Percentiles rank a stretch among this genome's conserved stretches.
These are phyloP conservation scores for Anoplopoma fimbria DNA, from an alignment of 2,113 vertebrate genomes.

Conservation along the genomic window DNA sequence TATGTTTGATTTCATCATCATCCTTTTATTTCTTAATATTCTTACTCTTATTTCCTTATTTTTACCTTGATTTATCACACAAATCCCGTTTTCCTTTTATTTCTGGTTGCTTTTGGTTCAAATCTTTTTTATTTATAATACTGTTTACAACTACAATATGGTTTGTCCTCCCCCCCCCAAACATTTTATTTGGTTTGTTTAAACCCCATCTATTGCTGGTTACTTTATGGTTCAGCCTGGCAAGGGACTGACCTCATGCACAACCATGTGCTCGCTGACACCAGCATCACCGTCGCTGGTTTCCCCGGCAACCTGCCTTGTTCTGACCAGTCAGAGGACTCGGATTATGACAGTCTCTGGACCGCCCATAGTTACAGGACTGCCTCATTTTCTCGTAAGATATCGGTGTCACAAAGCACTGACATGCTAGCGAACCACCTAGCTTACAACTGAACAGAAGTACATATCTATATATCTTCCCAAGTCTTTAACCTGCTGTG, in stretches of 20 bases:
- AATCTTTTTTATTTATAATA: background rate
- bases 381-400: slow-evolving; percentile 97
- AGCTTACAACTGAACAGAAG: background rate
- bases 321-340: slow-evolving; percentile 98
- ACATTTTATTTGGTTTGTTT: slow-evolving; percentile 27
- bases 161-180: slow-evolving; percentile 17
- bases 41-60: background rate
- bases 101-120: slow-evolving; percentile 13
- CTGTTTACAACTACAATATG: background rate
- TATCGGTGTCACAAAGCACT: slow-evolving; percentile 12
- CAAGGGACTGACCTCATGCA: slow-evolving; percentile 99
- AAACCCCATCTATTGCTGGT: background rate
- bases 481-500: background rate
- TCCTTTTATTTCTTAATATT: background rate
- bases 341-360: slow-evolving; percentile 99
- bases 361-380: slow-evolving; percentile 97
- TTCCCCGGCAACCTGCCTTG: slow-evolving; percentile 90
- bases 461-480: background rate
- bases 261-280: slow-evolving; percentile 98
- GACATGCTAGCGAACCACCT: background rate
- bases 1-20: background rate
- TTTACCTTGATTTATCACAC: background rate
- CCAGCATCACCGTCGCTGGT: slow-evolving; percentile 88
- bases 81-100: background rate
- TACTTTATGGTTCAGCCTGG: slow-evolving; percentile 88